Evolutionary conservation across 2,113 vertebrate species (phyloP).

Genomic region (Stegastes partitus): DNA sequence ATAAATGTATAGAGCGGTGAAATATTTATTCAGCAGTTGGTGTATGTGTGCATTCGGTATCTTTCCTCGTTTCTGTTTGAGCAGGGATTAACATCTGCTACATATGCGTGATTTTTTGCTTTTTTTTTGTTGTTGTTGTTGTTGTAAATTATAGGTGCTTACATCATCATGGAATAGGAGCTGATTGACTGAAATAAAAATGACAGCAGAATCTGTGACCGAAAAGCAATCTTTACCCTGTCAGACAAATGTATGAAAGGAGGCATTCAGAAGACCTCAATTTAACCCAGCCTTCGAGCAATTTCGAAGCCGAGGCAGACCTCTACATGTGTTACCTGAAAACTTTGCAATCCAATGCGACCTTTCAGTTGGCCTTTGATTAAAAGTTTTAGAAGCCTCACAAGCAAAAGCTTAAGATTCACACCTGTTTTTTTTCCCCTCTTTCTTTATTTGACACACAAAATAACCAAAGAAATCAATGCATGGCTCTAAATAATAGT

Average conservation of each 20-base stretch:
- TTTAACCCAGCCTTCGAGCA: constrained; percentile 35
- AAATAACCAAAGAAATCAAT: background rate
- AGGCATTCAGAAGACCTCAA: constrained; percentile 34
- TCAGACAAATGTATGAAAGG: constrained; percentile 31
- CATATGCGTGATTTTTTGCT: background rate
- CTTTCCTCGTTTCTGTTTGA: background rate
- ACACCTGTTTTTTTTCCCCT: background rate
- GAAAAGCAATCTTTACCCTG: constrained; percentile 28
- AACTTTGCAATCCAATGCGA: constrained; percentile 29
- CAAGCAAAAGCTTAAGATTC: background rate
- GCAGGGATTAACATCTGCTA: background rate
- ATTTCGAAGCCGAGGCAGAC: constrained; percentile 39
- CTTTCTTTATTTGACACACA: background rate
- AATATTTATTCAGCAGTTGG: constrained; percentile 52
- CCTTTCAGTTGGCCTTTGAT: constrained; percentile 55
- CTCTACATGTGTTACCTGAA: constrained; percentile 16
- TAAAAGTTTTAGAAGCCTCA: constrained; percentile 40
- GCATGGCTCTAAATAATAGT: background rate
- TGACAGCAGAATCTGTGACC: constrained; percentile 21
- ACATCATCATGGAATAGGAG: background rate
- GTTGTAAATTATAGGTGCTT: background rate
- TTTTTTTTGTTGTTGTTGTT: background rate
- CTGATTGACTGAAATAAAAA: constrained; percentile 40
- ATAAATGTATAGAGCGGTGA: constrained; percentile 49
- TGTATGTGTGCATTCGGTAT: background rate